Conservation (phyloP, 1,140 invertebrate genomes). For the Penaeus japonicus region DNA sequence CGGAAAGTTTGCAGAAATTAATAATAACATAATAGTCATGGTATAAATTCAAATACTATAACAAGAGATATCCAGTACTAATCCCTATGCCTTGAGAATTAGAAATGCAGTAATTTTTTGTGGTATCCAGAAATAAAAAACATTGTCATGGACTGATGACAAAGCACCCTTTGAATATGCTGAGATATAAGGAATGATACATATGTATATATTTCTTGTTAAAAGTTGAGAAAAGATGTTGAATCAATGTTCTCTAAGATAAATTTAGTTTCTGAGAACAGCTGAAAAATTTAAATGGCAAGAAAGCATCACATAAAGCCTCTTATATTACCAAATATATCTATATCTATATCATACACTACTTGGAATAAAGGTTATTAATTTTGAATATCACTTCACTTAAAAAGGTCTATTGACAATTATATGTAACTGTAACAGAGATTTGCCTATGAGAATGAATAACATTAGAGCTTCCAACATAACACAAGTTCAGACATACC, state of each 20-base stretch:
- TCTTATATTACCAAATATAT: too few relatives aligned
- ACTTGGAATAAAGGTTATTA: not conserved
- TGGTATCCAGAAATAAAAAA: too few relatives aligned
- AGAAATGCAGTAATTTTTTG: not conserved
- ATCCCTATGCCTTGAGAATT: not conserved
- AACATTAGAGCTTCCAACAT: not conserved
- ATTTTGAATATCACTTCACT: too few relatives aligned
- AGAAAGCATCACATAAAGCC: too few relatives aligned
- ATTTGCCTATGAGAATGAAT: not conserved
- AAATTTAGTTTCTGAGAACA: too few relatives aligned
- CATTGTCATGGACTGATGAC: too few relatives aligned
- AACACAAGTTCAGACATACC: conserved; percentile 49
- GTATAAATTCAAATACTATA: not conserved
- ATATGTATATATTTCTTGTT: not conserved
- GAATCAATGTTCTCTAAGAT: not conserved
- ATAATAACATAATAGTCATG: not conserved
- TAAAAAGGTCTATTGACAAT: not conserved
- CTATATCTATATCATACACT: not conserved
- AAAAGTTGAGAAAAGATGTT: not conserved
- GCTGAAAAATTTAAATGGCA: too few relatives aligned
- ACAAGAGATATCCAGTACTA: not conserved
- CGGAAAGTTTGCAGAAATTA: conserved; percentile 19
- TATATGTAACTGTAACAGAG: not conserved
- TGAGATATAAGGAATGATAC: too few relatives aligned
- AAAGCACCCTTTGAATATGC: too few relatives aligned